Conservation (phyloP, 1,140 invertebrate species). For the Sinonovacula constricta region DNA sequence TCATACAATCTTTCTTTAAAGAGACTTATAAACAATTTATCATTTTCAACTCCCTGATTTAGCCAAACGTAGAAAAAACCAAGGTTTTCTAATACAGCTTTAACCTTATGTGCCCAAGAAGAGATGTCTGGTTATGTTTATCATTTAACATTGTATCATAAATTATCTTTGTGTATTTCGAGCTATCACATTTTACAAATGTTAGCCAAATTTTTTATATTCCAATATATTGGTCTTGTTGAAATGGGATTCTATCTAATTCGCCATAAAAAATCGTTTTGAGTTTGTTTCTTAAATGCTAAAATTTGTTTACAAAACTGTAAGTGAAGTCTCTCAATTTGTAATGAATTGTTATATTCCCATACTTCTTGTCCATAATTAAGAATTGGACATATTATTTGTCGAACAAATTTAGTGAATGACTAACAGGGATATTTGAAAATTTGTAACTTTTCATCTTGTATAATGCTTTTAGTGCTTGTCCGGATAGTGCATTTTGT, state of each 20-base stretch:
- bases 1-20: too few relatives aligned
- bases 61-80: slow-evolving; percentile 25
- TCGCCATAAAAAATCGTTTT: slow-evolving; percentile 38
- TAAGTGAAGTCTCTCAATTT: background rate
- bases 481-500: background rate
- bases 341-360: background rate
- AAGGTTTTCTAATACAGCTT: background rate
- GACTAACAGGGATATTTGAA: background rate
- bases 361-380: too few relatives aligned
- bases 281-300: slow-evolving; percentile 2
- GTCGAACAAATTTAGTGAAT: slow-evolving; percentile 19
- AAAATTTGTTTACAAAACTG: slow-evolving; percentile 16
- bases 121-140: background rate
- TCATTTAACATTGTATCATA: too few relatives aligned
- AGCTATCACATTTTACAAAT: slow-evolving; percentile 1
- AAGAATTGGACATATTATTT: too few relatives aligned
- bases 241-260: slow-evolving; percentile 6
- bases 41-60: slow-evolving; percentile 8
- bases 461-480: slow-evolving; percentile 9
- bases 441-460: slow-evolving; percentile 19
- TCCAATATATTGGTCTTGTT: background rate
- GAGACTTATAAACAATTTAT: too few relatives aligned
- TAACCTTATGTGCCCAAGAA: slow-evolving; percentile 6
- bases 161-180: too few relatives aligned
- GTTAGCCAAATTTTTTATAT: slow-evolving; percentile 25